Evolutionary conservation across 2,888 invertebrate species (phyloP), one percentile per base, ranked within the genome.

Genomic region (Heliconius cydno): DNA sequence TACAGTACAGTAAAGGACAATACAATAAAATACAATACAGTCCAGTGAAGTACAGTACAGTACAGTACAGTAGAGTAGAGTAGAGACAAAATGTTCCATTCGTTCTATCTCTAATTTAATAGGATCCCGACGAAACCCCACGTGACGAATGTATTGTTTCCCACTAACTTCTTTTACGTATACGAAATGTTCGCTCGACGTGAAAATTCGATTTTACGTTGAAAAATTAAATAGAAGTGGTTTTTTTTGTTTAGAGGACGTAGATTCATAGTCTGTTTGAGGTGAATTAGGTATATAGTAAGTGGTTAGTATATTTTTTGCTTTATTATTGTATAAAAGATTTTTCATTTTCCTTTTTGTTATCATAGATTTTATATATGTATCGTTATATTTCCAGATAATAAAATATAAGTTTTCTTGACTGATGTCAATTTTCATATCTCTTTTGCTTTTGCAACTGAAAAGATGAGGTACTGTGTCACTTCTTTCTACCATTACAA

Each of bases 121-220:
- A 86, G 86, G 83, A 87, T 87, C 81, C 84, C 82, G 84, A 85
- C 86, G 87, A 87, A 88, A 85, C 85, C 84, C 84, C 82, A 83
- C 83, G 86, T 88, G 88, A 88, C 87, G 87, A 89, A 86, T 84
- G 84, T 85, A 89, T 89, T 89, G 88, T 88, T 86, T 85, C 79
- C 81, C 80, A 78, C 80, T 86, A 86, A 84, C 82, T 85, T 85
- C 83, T 84, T 86, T 87, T 81, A 79, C 80, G 79, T 78, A 81
- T 65, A 76, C 63, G 60, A 82, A 84, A 84, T 81, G 82, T 84
- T 80, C 81, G 82, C 78, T 84, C 85, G 80, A 77, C 81, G 81
- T 79, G 83, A 80, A 82, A 85, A 85, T 85, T 83, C 84, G 84
- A 85, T 85, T 81, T 80, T 83, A 74, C 71, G 71, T 81, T 80